phyloP scores from a whole-genome alignment of 2,888 invertebrate genomes.

The Zele albiditarsus region DNA sequence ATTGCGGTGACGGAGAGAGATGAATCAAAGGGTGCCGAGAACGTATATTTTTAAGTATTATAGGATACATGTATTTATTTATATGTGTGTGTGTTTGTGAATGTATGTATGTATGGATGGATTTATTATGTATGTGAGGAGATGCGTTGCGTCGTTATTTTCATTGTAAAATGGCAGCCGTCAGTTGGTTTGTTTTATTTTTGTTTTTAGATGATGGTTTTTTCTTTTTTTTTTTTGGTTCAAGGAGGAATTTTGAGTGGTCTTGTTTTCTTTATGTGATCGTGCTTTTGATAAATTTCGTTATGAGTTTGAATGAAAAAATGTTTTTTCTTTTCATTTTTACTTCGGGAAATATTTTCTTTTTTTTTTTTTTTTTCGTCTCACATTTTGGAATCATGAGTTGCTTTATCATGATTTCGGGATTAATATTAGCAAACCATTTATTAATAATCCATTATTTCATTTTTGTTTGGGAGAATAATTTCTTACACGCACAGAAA shows the following conservation, averaged over 20 bases:
- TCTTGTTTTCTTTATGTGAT: no score
- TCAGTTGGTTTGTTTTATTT: slow-evolving; percentile 8
- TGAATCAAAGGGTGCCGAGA: slow-evolving; percentile 47
- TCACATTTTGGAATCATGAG: no score
- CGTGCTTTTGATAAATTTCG: no score
- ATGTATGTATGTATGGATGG: background rate
- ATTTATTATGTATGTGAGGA: background rate
- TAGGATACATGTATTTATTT: slow-evolving; percentile 13
- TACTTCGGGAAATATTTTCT: no score
- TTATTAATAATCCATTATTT: no score
- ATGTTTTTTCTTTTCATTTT: no score
- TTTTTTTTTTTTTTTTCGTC: no score
- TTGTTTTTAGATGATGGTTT: background rate
- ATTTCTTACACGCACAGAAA: no score
- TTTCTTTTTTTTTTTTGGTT: background rate
- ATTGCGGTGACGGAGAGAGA: slow-evolving; percentile 11
- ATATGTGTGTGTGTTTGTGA: background rate
- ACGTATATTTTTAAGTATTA: slow-evolving; percentile 1
- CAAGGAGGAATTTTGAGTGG: background rate
- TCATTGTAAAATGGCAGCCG: slow-evolving; percentile 31
- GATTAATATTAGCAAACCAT: no score
- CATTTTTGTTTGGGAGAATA: no score
- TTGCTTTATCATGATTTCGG: no score
- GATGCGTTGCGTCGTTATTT: background rate
- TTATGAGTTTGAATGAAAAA: no score